A percentile compares a stretch with the other conserved stretches of the same genome.
These are phyloP conservation scores for Panzeria rudis DNA, from an alignment of 2,888 invertebrate genomes.

Conservation along the genomic window DNA sequence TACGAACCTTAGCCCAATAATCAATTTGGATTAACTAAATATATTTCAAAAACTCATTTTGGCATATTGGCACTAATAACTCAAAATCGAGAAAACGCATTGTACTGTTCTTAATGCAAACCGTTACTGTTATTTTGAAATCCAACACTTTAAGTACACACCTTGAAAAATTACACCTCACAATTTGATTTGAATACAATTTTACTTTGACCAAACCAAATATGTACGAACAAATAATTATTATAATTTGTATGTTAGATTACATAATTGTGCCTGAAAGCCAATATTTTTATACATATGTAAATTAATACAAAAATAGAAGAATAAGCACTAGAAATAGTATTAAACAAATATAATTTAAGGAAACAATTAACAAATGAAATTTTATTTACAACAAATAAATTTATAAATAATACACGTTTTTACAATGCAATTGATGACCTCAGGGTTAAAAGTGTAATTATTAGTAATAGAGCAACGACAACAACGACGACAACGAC, in stretches of 20 bases:
- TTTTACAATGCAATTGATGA: conserved; percentile 33
- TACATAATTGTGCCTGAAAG: neutral
- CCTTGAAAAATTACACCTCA: neutral
- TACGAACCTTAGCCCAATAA: too few species aligned
- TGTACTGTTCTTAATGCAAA: too few species aligned
- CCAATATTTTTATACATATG: neutral
- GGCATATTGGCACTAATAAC: too few species aligned
- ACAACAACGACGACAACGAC: conserved; percentile 10
- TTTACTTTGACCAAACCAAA: neutral
- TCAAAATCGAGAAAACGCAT: too few species aligned
- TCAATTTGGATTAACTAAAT: too few species aligned
- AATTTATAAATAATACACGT: conserved; percentile 38
- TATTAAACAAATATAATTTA: conserved; percentile 9
- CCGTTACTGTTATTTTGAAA: too few species aligned
- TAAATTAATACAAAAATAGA: neutral
- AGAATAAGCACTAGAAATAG: neutral
- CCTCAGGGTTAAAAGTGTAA: conserved; percentile 54
- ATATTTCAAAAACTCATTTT: too few species aligned
- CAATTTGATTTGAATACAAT: neutral
- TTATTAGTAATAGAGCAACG: conserved; percentile 48
- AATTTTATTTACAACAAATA: conserved; percentile 40
- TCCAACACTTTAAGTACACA: neutral
- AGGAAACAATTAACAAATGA: conserved; percentile 46
- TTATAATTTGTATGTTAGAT: neutral
- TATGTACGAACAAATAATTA: too few species aligned